Conservation (phyloP, 2,888 invertebrate genomes). For the Hydrotaea diabolus region DNA sequence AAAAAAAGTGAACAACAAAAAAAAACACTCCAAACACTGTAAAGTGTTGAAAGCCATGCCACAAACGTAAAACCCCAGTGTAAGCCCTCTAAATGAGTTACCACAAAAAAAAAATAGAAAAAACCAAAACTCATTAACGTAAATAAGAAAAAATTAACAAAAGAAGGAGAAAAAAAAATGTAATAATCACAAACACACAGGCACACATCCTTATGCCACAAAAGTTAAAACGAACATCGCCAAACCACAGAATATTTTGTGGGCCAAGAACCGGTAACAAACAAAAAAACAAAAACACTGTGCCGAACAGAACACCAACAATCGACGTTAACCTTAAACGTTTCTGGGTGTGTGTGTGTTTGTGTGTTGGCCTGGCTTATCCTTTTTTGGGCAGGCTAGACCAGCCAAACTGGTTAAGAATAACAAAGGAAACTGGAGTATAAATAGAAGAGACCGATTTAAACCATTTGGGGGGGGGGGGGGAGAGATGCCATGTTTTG, state of each 20-base stretch:
- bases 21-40: conserved; percentile 20
- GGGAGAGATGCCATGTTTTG: no score
- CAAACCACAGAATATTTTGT: conserved; percentile 75
- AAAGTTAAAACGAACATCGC: conserved; percentile 75
- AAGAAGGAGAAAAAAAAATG: conserved; percentile 38
- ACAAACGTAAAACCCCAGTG: conserved; percentile 54
- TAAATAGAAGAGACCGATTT: neutral
- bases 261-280: conserved; percentile 47
- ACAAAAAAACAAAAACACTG: neutral
- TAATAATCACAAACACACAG: conserved; percentile 44
- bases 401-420: neutral
- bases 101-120: conserved; percentile 31
- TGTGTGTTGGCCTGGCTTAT: conserved; percentile 12
- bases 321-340: conserved; percentile 22
- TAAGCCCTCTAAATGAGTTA: conserved; percentile 63
- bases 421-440: neutral
- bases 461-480: neutral
- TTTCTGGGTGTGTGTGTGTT: no score
- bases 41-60: conserved; percentile 56
- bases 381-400: conserved; percentile 32
- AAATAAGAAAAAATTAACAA: conserved; percentile 55
- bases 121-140: conserved; percentile 59
- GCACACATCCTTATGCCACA: conserved; percentile 54
- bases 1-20: no score
- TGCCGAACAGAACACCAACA: neutral